Evolutionary conservation across 1,140 invertebrate species (phyloP).

Genomic region (Episyrphus balteatus): DNA sequence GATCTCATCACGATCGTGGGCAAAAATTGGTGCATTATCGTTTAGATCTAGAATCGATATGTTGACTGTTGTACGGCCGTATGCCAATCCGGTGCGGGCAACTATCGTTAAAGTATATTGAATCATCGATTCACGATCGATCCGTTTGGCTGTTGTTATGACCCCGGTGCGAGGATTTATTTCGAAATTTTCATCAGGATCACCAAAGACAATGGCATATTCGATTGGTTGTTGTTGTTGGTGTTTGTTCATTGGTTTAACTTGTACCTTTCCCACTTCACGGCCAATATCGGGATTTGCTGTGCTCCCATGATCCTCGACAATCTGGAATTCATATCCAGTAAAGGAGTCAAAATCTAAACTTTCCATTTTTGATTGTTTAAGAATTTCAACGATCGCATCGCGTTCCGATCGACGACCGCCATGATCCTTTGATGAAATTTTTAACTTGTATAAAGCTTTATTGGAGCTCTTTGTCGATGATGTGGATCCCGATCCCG

Average conservation of each 20-base stretch:
- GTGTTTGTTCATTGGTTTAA: slow-evolving; percentile 46
- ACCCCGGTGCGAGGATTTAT: slow-evolving; percentile 68
- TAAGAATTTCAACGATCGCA: slow-evolving; percentile 70
- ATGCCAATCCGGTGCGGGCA: slow-evolving; percentile 53
- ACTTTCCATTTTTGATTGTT: slow-evolving; percentile 54
- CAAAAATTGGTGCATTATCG: slow-evolving; percentile 80
- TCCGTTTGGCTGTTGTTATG: slow-evolving; percentile 63
- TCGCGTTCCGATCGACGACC: slow-evolving; percentile 56
- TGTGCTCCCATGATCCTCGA: slow-evolving; percentile 62
- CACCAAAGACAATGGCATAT: slow-evolving; percentile 77
- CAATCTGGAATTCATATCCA: slow-evolving; percentile 68
- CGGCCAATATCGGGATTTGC: slow-evolving; percentile 44
- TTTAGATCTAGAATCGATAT: slow-evolving; percentile 83
- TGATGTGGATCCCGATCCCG: neutral
- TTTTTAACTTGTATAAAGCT: slow-evolving; percentile 55
- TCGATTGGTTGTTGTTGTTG: slow-evolving; percentile 16
- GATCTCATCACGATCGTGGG: slow-evolving; percentile 61
- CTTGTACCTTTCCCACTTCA: slow-evolving; percentile 64
- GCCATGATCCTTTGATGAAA: slow-evolving; percentile 69
- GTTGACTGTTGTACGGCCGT: slow-evolving; percentile 61
- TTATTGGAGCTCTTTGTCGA: slow-evolving; percentile 34
- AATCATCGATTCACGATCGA: slow-evolving; percentile 74
- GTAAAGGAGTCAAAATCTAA: slow-evolving; percentile 60
- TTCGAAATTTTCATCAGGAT: slow-evolving; percentile 62
- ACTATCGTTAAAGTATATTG: slow-evolving; percentile 67